These are phyloP conservation scores for Syrista parreyssii DNA, from an alignment of 2,888 invertebrate species.

Conservation along the genomic window DNA sequence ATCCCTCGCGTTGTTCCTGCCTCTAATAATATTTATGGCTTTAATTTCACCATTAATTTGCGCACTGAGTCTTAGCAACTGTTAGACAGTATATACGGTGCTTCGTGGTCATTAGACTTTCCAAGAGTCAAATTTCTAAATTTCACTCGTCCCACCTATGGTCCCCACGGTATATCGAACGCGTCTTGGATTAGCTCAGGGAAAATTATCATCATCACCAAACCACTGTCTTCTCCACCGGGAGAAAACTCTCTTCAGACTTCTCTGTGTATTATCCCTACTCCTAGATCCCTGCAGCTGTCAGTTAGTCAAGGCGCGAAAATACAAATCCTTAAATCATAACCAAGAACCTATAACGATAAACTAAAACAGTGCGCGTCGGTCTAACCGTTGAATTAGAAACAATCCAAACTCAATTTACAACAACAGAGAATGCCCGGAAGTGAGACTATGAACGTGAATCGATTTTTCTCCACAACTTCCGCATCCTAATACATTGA, in stretches of 20 bases:
- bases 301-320: not conserved
- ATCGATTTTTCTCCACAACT: not conserved
- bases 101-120: not conserved
- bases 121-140: not conserved
- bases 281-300: no score
- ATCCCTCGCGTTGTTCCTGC: not conserved
- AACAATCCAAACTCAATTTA: not conserved
- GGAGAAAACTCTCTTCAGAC: not conserved
- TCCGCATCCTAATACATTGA: not conserved
- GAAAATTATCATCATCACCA: not conserved
- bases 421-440: not conserved
- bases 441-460: not conserved
- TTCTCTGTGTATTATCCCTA: not conserved
- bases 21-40: not conserved
- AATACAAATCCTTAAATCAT: not conserved
- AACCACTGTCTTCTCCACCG: not conserved
- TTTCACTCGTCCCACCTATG: not conserved
- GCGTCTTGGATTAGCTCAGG: not conserved
- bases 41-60: constrained; percentile 1
- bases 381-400: no score
- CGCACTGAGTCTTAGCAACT: not conserved
- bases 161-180: not conserved
- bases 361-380: no score
- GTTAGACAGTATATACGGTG: not conserved
- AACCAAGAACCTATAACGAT: not conserved